Base-by-base conservation (phyloP, 2,888 invertebrate genomes). In the Resseliella maxima region DNA sequence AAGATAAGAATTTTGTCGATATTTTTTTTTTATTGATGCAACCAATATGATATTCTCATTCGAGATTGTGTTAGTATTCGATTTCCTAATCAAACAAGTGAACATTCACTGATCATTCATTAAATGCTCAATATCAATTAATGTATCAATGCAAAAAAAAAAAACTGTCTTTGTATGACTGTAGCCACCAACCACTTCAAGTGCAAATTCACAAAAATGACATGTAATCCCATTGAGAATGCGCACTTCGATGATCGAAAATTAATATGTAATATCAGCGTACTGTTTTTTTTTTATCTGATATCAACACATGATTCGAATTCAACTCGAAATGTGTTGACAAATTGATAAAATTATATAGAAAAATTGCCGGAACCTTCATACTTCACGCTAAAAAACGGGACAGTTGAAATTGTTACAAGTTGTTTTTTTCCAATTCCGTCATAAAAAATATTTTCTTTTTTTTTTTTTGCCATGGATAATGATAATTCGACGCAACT, bases 21-120 rank as follows among this genome's bases (percentile, higher is more conserved):
- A 72, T 72, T 72, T 31, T n/a, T n/a, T n/a, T n/a, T n/a, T 3
- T n/a, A 31, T 72, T 72, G 72, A 72, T 35, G 72, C 31, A 31
- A 72, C 50, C 2, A 72, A 31, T 2, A 72, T 72, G 72, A 72
- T 31, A 72, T 31, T 31, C 3, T n/a, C 24, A 24, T n/a, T n/a
- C 2, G 21, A 31, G 2, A 8, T 72, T 31, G 6, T 72, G 35
- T 1, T n/a, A n/a, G n/a, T n/a, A n/a, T n/a, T n/a, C n/a, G n/a
- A n/a, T n/a, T n/a, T n/a, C n/a, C n/a, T n/a, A n/a, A n/a, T n/a
- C n/a, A n/a, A n/a, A n/a, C n/a, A 72, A 31, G 15, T 72, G 24
- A 59, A 18, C 72, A 72, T 24, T 59, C 59, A 12, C 18, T 21
- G 50, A 50, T 2, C 59, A 59, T 72, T 72, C n/a, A 72, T 72